A percentile compares a stretch with the other conserved stretches of the same genome.
Conservation (phyloP, 2,113 vertebrate species). For the Benitochromis conjunctus region DNA sequence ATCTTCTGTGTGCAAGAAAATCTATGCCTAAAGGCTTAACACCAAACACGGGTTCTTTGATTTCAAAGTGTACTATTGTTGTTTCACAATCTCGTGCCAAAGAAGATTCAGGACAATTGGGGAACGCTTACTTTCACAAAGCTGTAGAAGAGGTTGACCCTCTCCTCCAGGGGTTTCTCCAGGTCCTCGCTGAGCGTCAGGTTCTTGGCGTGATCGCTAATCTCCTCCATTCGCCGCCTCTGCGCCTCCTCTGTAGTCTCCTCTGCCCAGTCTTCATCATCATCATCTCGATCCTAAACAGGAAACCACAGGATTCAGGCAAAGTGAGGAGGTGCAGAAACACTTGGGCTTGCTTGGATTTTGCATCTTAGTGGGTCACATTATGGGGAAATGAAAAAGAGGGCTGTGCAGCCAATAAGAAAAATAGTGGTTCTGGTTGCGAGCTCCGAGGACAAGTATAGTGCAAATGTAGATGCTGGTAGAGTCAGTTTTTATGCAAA, state of each 20-base stretch:
- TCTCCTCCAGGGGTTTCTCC: conserved; percentile 89
- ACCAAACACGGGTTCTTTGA: not conserved
- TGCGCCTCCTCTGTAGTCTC: conserved; percentile 97
- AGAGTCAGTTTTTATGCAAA: not conserved
- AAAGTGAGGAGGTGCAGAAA: not conserved
- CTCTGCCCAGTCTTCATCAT: conserved; percentile 97
- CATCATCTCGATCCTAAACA: conserved; percentile 82
- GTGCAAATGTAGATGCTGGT: not conserved
- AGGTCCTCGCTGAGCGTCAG: conserved; percentile 93
- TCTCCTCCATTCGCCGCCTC: conserved; percentile 94
- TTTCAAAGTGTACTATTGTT: not conserved
- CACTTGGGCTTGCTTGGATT: not conserved
- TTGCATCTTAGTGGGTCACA: not conserved
- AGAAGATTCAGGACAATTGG: not conserved
- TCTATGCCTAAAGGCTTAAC: accelerated
- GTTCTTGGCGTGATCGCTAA: conserved; percentile 94
- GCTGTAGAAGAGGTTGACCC: conserved; percentile 94
- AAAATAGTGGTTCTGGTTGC: not conserved
- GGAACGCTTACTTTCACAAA: conserved; percentile 86
- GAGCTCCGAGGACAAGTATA: not conserved
- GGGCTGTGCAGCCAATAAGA: not conserved
- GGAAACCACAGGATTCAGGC: not conserved
- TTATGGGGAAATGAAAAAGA: accelerated
- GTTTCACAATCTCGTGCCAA: not conserved
- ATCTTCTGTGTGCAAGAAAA: not conserved